A percentile compares a stretch with the other conserved stretches of the same genome.
These are phyloP conservation scores for Urocolius indicus DNA, from an alignment of 2,113 vertebrate species.

Conservation along the genomic window DNA sequence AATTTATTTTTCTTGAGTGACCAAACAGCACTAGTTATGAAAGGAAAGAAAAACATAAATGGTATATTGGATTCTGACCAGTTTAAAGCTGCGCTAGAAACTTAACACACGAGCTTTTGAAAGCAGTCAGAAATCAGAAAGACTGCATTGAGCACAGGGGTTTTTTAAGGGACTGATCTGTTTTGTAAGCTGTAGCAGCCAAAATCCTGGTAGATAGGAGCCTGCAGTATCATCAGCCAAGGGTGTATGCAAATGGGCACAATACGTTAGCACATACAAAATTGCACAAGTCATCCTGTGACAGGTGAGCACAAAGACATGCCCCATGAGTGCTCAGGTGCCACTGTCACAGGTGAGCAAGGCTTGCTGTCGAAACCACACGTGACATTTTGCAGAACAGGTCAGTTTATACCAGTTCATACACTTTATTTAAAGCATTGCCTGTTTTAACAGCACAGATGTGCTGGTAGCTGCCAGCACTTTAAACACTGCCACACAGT, in stretches of 20 bases:
- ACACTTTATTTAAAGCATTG: not conserved
- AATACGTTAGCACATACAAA: rapidly evolving
- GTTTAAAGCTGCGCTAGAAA: not conserved
- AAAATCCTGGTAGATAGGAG: not conserved
- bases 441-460: not conserved
- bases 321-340: not conserved
- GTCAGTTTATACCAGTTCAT: not conserved
- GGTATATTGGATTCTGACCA: not conserved
- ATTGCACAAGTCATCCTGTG: not conserved
- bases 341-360: not conserved
- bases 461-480: not conserved
- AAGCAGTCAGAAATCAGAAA: not conserved
- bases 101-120: not conserved
- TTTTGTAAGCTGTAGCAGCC: not conserved
- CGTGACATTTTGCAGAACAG: not conserved
- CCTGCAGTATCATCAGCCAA: not conserved
- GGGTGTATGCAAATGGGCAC: not conserved
- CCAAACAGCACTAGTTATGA: not conserved
- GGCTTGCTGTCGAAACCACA: rapidly evolving
- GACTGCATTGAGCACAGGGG: not conserved
- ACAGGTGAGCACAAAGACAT: not conserved
- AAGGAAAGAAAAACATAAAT: not conserved
- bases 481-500: not conserved
- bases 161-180: not conserved
- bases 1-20: not conserved